phyloP scores from a whole-genome alignment of 2,888 invertebrate genomes.

The Helobdella robusta region DNA sequence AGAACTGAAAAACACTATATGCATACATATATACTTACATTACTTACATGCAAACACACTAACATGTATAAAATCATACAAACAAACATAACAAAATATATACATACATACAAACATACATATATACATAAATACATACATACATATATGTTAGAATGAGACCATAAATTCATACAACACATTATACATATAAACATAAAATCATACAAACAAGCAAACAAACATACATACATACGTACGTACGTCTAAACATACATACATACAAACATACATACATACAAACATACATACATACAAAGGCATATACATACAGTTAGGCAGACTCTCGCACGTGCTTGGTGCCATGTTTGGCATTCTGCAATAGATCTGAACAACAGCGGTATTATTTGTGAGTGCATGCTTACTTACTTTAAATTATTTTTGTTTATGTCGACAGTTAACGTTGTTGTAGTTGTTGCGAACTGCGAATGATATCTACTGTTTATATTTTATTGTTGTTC shows the following conservation, averaged over 20 bases:
- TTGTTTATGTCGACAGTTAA: too few relatives aligned
- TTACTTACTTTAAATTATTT: too few relatives aligned
- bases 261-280: neutral
- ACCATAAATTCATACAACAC: neutral
- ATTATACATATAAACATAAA: neutral
- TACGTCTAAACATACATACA: neutral
- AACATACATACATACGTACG: neutral
- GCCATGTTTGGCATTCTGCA: too few relatives aligned
- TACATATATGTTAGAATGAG: too few relatives aligned
- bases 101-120: neutral
- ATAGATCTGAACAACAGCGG: too few relatives aligned
- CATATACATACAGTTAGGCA: neutral
- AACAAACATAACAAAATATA: neutral
- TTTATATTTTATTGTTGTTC: too few relatives aligned
- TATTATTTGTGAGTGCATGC: too few relatives aligned
- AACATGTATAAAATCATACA: neutral
- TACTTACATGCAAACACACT: neutral
- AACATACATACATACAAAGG: neutral
- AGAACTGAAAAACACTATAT: neutral
- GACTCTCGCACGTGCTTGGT: too few relatives aligned
- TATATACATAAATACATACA: neutral
- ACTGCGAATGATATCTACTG: too few relatives aligned
- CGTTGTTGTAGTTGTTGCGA: too few relatives aligned
- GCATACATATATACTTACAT: neutral
- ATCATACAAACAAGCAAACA: neutral